phyloP scores from a whole-genome alignment of 1,140 invertebrate genomes.

The Zaprionus kolodkinae region DNA sequence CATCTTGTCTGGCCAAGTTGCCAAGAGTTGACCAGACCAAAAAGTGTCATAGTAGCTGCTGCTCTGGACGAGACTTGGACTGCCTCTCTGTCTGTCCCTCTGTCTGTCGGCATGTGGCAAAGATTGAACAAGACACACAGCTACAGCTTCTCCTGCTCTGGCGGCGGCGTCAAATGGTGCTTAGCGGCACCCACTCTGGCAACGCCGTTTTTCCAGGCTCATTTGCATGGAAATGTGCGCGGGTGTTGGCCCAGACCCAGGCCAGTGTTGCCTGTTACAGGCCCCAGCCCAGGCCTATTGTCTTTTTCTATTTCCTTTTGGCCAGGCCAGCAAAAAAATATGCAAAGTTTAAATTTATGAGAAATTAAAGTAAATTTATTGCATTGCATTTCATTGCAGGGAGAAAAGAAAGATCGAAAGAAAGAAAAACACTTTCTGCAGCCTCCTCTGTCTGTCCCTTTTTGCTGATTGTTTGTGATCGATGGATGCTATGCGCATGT shows the following conservation, averaged over 20 bases:
- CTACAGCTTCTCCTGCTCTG: constrained; percentile 20
- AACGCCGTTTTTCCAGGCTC: constrained; percentile 38
- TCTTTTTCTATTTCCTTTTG: constrained; percentile 50
- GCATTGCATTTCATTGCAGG: constrained; percentile 57
- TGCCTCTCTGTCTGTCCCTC: constrained; percentile 15
- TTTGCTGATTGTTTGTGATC: constrained; percentile 72
- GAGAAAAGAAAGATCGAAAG: not conserved
- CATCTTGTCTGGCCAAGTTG: constrained; percentile 63
- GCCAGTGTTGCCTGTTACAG: not conserved
- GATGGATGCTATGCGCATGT: constrained; percentile 61
- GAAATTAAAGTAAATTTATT: constrained; percentile 83
- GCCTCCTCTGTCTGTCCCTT: constrained; percentile 44
- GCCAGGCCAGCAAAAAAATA: constrained; percentile 61
- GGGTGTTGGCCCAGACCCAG: constrained; percentile 71
- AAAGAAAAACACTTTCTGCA: constrained; percentile 61
- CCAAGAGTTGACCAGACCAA: constrained; percentile 30
- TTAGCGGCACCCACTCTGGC: constrained; percentile 75
- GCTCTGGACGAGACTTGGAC: not conserved
- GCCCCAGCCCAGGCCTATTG: constrained; percentile 57
- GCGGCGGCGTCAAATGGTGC: constrained; percentile 70
- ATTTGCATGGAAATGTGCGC: constrained; percentile 82
- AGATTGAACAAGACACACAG: constrained; percentile 21
- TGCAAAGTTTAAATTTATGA: constrained; percentile 81
- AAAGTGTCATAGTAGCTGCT: constrained; percentile 59
- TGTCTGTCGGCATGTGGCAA: constrained; percentile 51